Conservation (phyloP, 1,140 invertebrate genomes). For the Oryctes rhinoceros region DNA sequence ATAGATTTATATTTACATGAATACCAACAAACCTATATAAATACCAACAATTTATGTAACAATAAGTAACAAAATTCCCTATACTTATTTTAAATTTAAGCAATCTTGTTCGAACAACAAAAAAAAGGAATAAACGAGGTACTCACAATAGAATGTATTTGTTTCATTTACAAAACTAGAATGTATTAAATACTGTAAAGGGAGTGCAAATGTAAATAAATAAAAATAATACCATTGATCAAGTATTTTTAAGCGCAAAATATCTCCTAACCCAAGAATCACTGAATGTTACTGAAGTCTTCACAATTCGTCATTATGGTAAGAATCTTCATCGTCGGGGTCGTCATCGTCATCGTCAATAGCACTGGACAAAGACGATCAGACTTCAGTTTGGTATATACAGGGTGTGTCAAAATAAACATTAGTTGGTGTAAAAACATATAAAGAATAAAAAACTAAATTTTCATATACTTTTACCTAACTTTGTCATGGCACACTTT, state of each 20-base stretch:
- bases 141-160: too few species aligned
- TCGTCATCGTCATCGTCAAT: neutral
- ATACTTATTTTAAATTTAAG: too few species aligned
- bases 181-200: too few species aligned
- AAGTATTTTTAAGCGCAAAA: too few species aligned
- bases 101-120: too few species aligned
- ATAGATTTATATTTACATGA: too few species aligned
- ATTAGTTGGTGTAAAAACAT: neutral
- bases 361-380: neutral
- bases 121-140: too few species aligned
- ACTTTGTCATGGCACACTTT: neutral
- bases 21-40: too few species aligned
- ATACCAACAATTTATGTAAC: too few species aligned
- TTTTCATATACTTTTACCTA: neutral
- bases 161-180: too few species aligned
- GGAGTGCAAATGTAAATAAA: neutral
- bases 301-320: neutral
- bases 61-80: too few species aligned
- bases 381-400: neutral
- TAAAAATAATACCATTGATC: neutral
- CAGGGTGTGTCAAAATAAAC: neutral
- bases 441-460: neutral
- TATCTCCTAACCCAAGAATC: too few species aligned
- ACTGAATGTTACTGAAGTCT: neutral
- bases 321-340: neutral